phyloP scores from a whole-genome alignment of 2,888 invertebrate genomes.

The Tinea semifulvella region DNA sequence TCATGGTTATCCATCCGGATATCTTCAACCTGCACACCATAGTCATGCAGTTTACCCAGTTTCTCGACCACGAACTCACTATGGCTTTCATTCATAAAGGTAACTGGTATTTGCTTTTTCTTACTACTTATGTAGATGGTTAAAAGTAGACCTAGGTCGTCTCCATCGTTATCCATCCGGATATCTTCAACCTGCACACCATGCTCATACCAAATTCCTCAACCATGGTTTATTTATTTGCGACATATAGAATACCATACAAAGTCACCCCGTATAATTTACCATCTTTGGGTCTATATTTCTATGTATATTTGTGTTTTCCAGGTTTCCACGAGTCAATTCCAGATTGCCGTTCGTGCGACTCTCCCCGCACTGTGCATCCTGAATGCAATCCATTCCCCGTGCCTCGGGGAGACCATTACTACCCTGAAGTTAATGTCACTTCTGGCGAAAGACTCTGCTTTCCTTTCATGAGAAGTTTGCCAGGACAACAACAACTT shows the following conservation, averaged over 20 bases:
- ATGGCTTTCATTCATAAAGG: slow-evolving; percentile 93
- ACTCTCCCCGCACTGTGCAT: slow-evolving; percentile 87
- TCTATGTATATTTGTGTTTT: background rate
- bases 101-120: slow-evolving; percentile 25
- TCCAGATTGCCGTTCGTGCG: slow-evolving; percentile 88
- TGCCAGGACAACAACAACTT: slow-evolving; percentile 89
- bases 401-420: slow-evolving; percentile 87
- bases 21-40: slow-evolving; percentile 90
- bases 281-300: background rate
- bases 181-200: slow-evolving; percentile 89
- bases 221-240: no score
- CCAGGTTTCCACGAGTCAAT: slow-evolving; percentile 87
- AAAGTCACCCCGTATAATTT: no score
- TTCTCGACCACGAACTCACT: slow-evolving; percentile 93
- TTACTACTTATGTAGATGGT: no score
- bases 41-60: slow-evolving; percentile 96
- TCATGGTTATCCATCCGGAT: slow-evolving; percentile 91
- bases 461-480: slow-evolving; percentile 93
- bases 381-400: slow-evolving; percentile 95
- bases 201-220: no score
- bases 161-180: slow-evolving; percentile 89
- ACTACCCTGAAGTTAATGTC: slow-evolving; percentile 86
- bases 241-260: background rate
- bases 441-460: slow-evolving; percentile 86
- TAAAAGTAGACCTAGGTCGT: slow-evolving; percentile 77